Evolutionary conservation across 2,888 invertebrate genomes (phyloP), one percentile per base, ranked within the genome.

Genomic region (Glyphotaelius pellucidus): DNA sequence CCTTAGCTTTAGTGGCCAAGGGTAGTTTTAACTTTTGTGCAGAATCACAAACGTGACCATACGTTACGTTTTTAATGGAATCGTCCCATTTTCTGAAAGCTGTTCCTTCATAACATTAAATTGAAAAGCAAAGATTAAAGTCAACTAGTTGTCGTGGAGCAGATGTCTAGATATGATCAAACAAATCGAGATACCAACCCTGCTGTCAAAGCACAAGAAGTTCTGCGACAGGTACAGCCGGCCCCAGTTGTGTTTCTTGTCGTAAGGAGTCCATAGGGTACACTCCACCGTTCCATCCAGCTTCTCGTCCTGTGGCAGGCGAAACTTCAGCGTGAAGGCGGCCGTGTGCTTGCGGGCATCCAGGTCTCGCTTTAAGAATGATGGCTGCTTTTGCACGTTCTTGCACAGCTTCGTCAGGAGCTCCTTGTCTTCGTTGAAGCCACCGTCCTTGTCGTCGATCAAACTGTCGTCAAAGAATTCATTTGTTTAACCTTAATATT

Each of bases 341-440:
- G 99, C 99, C 32, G 99, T 99, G 94, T 99, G 98, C 93, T 98
- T 98, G 94, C 99, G 97, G 0, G 99, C 99, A 95, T 99, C 99
- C 93, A 99, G 96, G 95, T 99, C 99, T 93, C 99, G 96, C 95
- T 99, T 98, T 47, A 99, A 96, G 94, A 99, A 98, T 0, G 99
- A 99, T 1, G 98, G 97, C 94, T 98, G 98, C 95, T 98, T 99
- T 92, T 98, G 98, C 93, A 98, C 97, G 95, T 98, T 99, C 95
- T 98, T 98, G 94, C 98, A 97, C 88, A 98, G 96, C 95, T 99
- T 99, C 92, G 97, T 97, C 90, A 98, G 96, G 88, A 99, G 96
- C 87, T 98, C 98, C 94, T 97, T 97, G 95, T 99, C 99, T 94
- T 98, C 98, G 94, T 98, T 98, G 94, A 98, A 99, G 91, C 98